A percentile compares a stretch with the other conserved stretches of the same genome.
These are phyloP conservation scores for Pantelozetes paolii DNA, from an alignment of 2,888 invertebrate species.

Conservation along the genomic window DNA sequence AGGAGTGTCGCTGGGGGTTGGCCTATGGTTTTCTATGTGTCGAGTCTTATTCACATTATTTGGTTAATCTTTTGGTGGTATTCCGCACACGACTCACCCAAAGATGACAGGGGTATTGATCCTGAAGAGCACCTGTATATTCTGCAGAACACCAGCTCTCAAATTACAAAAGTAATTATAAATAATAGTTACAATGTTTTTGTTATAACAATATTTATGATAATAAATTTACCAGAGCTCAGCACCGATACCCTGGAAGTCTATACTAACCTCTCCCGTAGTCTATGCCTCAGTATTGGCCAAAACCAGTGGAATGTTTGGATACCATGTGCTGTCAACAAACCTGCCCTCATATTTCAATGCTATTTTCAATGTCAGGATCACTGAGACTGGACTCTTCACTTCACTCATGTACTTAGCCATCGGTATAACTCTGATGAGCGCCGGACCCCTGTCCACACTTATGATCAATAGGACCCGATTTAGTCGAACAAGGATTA, in stretches of 20 bases:
- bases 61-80: constrained; percentile 45
- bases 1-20: constrained; percentile 46
- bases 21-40: constrained; percentile 46
- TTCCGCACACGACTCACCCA: constrained; percentile 41
- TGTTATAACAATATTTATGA: too few species aligned
- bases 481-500: neutral
- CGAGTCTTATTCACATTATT: constrained; percentile 38
- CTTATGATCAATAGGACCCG: neutral
- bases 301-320: constrained; percentile 34
- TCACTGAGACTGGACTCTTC: constrained; percentile 24
- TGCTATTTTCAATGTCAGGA: constrained; percentile 8
- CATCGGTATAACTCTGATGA: constrained; percentile 25
- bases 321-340: constrained; percentile 31
- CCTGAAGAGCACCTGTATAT: constrained; percentile 14
- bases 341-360: constrained; percentile 36
- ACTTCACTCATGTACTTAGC: constrained; percentile 16
- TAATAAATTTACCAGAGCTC: too few species aligned
- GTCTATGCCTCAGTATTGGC: constrained; percentile 36
- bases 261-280: constrained; percentile 28
- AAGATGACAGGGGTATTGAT: constrained; percentile 32
- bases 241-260: constrained; percentile 23
- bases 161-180: neutral
- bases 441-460: constrained; percentile 36
- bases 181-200: too few species aligned
- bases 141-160: constrained; percentile 1